Conservation (phyloP, 2,888 invertebrate genomes). For the Pollenia amentaria region DNA sequence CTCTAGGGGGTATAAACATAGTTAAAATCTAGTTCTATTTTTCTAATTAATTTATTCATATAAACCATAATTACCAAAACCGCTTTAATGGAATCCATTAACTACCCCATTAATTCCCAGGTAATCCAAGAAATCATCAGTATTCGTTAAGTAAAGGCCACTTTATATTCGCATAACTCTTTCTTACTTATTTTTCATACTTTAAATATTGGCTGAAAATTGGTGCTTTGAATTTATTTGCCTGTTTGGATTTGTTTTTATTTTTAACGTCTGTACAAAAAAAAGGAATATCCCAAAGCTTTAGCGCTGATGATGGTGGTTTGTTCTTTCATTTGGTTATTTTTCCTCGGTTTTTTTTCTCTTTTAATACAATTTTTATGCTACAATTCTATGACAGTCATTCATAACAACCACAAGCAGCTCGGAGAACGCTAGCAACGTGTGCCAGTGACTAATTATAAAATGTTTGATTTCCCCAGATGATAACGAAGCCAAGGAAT, state of each 20-base stretch:
- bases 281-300: constrained; percentile 41
- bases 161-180: not conserved
- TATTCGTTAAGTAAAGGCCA: not conserved
- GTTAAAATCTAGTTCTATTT: too few relatives aligned
- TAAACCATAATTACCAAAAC: too few relatives aligned
- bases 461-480: constrained; percentile 83
- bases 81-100: too few relatives aligned
- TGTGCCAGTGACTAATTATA: constrained; percentile 82
- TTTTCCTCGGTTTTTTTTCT: not conserved
- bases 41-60: too few relatives aligned
- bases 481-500: constrained; percentile 57
- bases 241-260: not conserved
- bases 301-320: constrained; percentile 40
- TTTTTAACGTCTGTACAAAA: not conserved
- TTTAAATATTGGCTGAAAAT: constrained; percentile 17
- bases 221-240: constrained; percentile 38
- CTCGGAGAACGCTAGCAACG: constrained; percentile 18
- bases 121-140: too few relatives aligned
- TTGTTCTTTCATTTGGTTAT: constrained; percentile 27
- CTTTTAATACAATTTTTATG: not conserved
- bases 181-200: not conserved
- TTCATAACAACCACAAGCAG: constrained; percentile 43
- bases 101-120: too few relatives aligned
- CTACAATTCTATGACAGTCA: constrained; percentile 48
- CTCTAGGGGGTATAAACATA: too few relatives aligned